A percentile compares a stretch with the other conserved stretches of the same genome.
phyloP scores from a whole-genome alignment of 2,888 invertebrate species.

The Frankliniella fusca region DNA sequence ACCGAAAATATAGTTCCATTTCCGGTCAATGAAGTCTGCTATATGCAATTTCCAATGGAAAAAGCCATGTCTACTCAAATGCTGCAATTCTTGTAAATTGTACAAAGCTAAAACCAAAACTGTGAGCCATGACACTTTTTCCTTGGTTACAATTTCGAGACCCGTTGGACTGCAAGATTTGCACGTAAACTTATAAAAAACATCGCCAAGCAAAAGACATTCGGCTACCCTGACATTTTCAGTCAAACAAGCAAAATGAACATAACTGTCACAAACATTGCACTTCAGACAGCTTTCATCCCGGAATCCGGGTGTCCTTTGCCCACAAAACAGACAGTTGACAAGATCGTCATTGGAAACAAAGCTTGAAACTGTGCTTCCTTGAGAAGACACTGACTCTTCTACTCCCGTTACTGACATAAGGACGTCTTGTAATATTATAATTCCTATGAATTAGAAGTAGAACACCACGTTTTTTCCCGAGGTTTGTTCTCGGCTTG shows the following conservation, averaged over 20 bases:
- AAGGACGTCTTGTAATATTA: too few species aligned
- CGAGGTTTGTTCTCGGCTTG: background rate
- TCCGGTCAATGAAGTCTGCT: conserved; percentile 70
- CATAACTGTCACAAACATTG: background rate
- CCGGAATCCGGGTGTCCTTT: background rate
- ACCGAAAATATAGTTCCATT: conserved; percentile 58
- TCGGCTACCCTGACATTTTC: background rate
- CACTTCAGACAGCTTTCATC: background rate
- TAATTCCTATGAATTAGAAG: too few species aligned
- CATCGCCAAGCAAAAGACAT: conserved; percentile 59
- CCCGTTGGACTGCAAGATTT: conserved; percentile 57
- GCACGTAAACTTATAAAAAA: conserved; percentile 70
- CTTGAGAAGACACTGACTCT: background rate
- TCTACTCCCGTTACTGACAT: too few species aligned
- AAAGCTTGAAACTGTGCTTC: background rate
- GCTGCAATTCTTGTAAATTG: conserved; percentile 66
- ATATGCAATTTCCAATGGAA: conserved; percentile 85
- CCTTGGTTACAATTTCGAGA: conserved; percentile 58
- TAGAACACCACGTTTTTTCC: background rate
- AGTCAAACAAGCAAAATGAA: background rate
- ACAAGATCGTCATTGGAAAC: background rate
- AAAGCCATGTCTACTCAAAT: conserved; percentile 74
- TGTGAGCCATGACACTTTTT: conserved; percentile 70
- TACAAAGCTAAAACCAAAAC: conserved; percentile 69
- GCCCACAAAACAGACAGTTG: background rate